Percentiles rank a stretch among this genome's conserved stretches.
Conservation (phyloP, 2,888 invertebrate species). For the Neoscelio sp. region DNA sequence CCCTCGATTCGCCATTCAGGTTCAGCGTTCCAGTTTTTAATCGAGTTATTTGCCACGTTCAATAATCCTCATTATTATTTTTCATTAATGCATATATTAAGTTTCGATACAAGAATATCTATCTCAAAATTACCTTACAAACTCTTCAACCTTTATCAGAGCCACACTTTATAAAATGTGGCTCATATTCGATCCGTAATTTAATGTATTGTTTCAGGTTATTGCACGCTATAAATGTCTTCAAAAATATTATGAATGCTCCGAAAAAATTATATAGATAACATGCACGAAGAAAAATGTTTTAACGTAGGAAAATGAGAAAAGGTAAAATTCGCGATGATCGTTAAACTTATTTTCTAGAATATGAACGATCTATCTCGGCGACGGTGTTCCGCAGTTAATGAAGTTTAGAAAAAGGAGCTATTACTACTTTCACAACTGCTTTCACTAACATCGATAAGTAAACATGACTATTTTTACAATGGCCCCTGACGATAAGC, state of each 20-base stretch:
- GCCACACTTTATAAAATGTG: too few species aligned
- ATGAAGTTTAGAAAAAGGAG: conserved; percentile 48
- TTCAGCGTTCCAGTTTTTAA: conserved; percentile 58
- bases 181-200: too few species aligned
- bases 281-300: too few species aligned
- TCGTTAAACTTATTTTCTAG: conserved; percentile 2
- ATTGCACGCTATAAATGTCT: too few species aligned
- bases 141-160: too few species aligned
- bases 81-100: neutral
- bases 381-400: conserved; percentile 6
- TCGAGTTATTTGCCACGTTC: conserved; percentile 46
- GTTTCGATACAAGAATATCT: too few species aligned
- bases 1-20: conserved; percentile 54
- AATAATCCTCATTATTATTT: conserved; percentile 38
- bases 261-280: too few species aligned
- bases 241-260: too few species aligned
- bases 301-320: too few species aligned
- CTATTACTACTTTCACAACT: conserved; percentile 65
- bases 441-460: conserved; percentile 46
- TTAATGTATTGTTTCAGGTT: too few species aligned
- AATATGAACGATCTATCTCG: neutral
- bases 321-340: too few species aligned
- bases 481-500: conserved; percentile 29
- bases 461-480: conserved; percentile 61
- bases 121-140: too few species aligned